phyloP scores from a whole-genome alignment of 2,888 invertebrate species.

The Aleiodes alternator region DNA sequence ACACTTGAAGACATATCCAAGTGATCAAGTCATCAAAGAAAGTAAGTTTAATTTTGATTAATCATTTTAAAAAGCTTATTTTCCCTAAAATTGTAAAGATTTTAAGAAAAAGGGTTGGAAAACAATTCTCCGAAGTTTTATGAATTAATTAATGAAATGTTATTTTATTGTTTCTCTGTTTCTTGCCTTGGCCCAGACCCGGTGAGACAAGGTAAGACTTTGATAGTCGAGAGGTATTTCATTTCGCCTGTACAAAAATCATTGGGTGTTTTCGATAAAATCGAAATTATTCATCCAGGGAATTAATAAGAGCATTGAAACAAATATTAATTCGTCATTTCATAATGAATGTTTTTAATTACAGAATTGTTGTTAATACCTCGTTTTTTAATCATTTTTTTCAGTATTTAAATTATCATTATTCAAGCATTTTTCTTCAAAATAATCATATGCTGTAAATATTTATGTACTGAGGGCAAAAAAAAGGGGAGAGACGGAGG shows the following conservation, averaged over 20 bases:
- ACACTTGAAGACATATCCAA: constrained; percentile 86
- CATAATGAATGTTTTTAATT: constrained; percentile 26
- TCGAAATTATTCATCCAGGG: constrained; percentile 5
- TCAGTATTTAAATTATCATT: not conserved
- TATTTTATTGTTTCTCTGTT: constrained; percentile 61
- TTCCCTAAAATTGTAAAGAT: constrained; percentile 15
- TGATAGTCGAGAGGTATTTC: constrained; percentile 36
- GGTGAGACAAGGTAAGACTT: constrained; percentile 71
- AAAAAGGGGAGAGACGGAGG: too few species aligned
- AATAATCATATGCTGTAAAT: too few species aligned
- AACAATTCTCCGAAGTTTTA: not conserved
- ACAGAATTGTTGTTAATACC: constrained; percentile 5
- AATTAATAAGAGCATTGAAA: constrained; percentile 26
- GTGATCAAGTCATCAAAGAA: constrained; percentile 87
- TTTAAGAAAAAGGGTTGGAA: not conserved
- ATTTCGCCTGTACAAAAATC: constrained; percentile 44
- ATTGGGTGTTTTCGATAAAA: constrained; percentile 46
- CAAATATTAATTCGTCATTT: constrained; percentile 14
- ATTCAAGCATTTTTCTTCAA: too few species aligned
- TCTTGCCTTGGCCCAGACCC: constrained; percentile 70
- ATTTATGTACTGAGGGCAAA: too few species aligned
- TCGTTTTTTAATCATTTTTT: not conserved
- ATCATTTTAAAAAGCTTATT: not conserved
- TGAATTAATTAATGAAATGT: constrained; percentile 60
- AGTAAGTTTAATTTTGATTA: constrained; percentile 80